Base-by-base conservation (phyloP, 2,888 invertebrate species). In the Scaptomyza flava region DNA sequence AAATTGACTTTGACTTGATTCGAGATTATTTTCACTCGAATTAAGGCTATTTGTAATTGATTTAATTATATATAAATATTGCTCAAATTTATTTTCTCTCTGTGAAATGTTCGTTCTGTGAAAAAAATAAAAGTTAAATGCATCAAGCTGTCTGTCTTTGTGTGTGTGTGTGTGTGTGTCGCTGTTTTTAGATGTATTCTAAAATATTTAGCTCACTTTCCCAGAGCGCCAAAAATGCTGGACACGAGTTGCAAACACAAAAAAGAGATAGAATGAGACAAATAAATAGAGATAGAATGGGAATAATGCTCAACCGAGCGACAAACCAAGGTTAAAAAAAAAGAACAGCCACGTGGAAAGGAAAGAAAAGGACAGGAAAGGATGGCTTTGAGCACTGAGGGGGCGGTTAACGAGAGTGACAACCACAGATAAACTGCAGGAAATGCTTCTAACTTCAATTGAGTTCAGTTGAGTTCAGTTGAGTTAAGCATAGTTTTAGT, bases 131-230 rank as follows among this genome's bases (percentile, higher is more conserved):
- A 74, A 68, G 68, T 66, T 74, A 77, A 81, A 77, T 84, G 84
- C 84, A 71, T 79, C 69, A 81, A 79, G 72, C 79, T 72, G 84
- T 81, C 81, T 81, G 74, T 74, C 46, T 53, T 47, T 58, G 30
- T 58, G 23, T 36, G 11, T 34, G 27, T 11, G 14, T 58, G 42
- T 48, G 42, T 42, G 53, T 51, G 42, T 33, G 50, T 42, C 72
- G 70, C 76, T 68, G 67, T 75, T 85, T 81, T 79, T 75, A 79
- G 67, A 81, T 79, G 77, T 77, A 67, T 81, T 81, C 79, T 79
- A 75, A 81, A 85, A 85, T 85, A 81, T 80, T 81, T 85, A 82
- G 85, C 81, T 51, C 76, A 64, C 68, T 68, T 72, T 75, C 72
- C 77, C 47, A 42, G 75, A 68, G 85, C 61, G 65, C 75, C 81